These are phyloP conservation scores for Myotis lucifugus DNA, from an alignment of 2,113 vertebrate species.

Conservation along the genomic window DNA sequence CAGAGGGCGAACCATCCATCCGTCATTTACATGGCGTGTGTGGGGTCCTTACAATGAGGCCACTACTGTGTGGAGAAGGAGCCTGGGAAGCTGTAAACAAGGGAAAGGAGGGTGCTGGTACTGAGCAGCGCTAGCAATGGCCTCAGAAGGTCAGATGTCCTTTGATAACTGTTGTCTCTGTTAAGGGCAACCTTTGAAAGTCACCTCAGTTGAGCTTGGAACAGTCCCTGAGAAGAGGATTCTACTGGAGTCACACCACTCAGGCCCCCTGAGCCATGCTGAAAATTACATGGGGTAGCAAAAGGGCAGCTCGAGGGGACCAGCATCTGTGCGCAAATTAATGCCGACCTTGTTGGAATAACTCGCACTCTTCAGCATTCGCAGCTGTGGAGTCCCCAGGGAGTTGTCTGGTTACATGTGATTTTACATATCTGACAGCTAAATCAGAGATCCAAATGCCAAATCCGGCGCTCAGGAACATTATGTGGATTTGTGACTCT, in stretches of 20 bases:
- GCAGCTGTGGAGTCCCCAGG: conserved; percentile 82
- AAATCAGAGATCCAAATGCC: conserved; percentile 84
- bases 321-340: conserved; percentile 62
- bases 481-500: conserved; percentile 84
- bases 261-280: background rate
- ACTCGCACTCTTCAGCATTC: conserved; percentile 73
- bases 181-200: background rate
- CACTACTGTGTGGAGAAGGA: accelerated
- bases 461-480: conserved; percentile 81
- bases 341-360: conserved; percentile 77
- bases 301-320: conserved; percentile 54
- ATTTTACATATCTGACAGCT: conserved; percentile 87
- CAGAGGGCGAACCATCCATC: background rate
- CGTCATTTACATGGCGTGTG: accelerated
- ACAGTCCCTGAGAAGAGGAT: background rate
- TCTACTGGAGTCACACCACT: background rate
- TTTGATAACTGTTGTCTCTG: background rate
- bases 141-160: background rate
- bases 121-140: background rate
- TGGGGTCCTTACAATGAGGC: too few relatives aligned
- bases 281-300: conserved; percentile 26
- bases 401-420: conserved; percentile 82
- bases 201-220: background rate
- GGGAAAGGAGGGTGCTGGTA: background rate
- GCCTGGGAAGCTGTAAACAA: background rate